Evolutionary conservation across 2,888 invertebrate genomes (phyloP).

Genomic region (Rhimphoctona megacephalus): DNA sequence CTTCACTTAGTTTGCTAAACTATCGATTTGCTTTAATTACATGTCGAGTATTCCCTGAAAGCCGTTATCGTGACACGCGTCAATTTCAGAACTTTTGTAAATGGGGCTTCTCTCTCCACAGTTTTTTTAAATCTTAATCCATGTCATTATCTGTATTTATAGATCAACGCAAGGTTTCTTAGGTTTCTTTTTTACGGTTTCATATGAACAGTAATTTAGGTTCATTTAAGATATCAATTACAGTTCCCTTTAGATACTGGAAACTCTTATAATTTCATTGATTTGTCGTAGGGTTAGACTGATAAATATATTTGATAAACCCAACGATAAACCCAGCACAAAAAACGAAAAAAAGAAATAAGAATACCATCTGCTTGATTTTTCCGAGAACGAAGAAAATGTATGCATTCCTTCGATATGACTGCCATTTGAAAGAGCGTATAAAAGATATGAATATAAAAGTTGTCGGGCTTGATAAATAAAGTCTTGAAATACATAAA

Average conservation of each 20-base stretch:
- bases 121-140: background rate
- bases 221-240: background rate
- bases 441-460: too few species aligned
- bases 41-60: background rate
- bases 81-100: background rate
- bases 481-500: too few species aligned
- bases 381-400: background rate
- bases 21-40: slow-evolving; percentile 42
- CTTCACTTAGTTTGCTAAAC: slow-evolving; percentile 4
- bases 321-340: background rate
- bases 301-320: too few species aligned
- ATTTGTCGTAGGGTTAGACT: too few species aligned
- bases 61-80: background rate
- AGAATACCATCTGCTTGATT: background rate
- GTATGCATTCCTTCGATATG: background rate
- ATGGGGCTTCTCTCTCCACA: background rate
- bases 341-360: background rate
- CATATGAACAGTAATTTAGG: background rate
- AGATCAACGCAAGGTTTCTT: background rate
- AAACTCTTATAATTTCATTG: background rate
- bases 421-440: too few species aligned
- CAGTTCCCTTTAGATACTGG: background rate
- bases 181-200: background rate
- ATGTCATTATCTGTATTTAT: background rate
- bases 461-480: too few species aligned